These are phyloP conservation scores for Drosophila aldrichi DNA, from an alignment of 2,888 invertebrate genomes.

Conservation along the genomic window DNA sequence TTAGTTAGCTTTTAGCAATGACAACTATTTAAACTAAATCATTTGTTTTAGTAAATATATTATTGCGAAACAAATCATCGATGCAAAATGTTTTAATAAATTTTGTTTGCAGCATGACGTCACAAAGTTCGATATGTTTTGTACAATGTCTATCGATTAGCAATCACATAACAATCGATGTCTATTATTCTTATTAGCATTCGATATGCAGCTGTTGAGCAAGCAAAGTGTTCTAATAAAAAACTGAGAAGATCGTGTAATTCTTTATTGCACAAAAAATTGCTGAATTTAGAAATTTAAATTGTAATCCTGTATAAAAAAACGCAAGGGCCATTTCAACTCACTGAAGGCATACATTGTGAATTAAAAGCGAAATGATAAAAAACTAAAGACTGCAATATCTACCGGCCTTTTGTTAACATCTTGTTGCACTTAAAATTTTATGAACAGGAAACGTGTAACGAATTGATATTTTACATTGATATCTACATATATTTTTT, in stretches of 20 bases:
- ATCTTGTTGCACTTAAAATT: constrained; percentile 22
- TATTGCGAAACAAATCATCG: neutral
- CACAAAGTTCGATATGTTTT: constrained; percentile 5
- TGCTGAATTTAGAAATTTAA: constrained; percentile 29
- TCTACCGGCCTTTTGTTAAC: constrained; percentile 51
- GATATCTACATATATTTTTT: neutral
- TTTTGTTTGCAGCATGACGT: neutral
- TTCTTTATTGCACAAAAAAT: constrained; percentile 30
- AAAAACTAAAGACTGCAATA: constrained; percentile 32
- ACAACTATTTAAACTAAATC: neutral
- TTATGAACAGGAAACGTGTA: constrained; percentile 34
- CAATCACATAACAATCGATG: neutral
- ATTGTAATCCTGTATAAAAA: constrained; percentile 3
- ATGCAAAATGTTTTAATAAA: neutral
- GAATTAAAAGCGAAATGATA: constrained; percentile 28
- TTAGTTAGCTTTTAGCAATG: neutral
- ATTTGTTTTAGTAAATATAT: no score
- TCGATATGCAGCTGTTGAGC: constrained; percentile 47
- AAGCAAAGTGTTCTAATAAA: constrained; percentile 33
- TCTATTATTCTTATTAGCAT: constrained; percentile 13
- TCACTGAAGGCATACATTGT: neutral
- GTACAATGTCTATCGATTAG: neutral
- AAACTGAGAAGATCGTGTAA: constrained; percentile 1
- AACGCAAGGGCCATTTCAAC: neutral
- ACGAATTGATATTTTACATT: constrained; percentile 34